Conservation (phyloP, 1,140 invertebrate genomes). For the Nasonia longicornis region DNA sequence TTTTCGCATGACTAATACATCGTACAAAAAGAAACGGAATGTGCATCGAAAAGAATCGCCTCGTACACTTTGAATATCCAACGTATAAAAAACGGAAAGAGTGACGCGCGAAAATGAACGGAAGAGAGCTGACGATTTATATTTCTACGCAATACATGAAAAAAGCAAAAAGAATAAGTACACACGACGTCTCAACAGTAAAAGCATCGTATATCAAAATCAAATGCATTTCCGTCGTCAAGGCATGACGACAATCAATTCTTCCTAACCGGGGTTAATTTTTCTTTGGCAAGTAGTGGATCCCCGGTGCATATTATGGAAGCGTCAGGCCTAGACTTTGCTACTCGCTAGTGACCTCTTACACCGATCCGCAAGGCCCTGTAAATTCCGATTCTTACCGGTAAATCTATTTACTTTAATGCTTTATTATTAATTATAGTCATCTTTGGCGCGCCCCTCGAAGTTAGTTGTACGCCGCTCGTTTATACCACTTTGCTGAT, state of each 20-base stretch:
- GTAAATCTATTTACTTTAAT: constrained; percentile 22
- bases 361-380: constrained; percentile 59
- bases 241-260: constrained; percentile 9
- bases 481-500: constrained; percentile 32
- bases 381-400: constrained; percentile 32
- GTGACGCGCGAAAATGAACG: not conserved
- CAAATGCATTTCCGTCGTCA: constrained; percentile 28
- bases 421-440: constrained; percentile 39
- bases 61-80: constrained; percentile 18
- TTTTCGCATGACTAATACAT: not conserved
- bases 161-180: constrained; percentile 40
- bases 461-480: not conserved
- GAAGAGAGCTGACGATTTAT: constrained; percentile 2
- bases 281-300: constrained; percentile 13
- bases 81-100: constrained; percentile 23
- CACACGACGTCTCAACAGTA: constrained; percentile 28
- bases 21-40: constrained; percentile 39
- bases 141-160: constrained; percentile 1
- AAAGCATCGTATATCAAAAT: constrained; percentile 24
- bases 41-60: constrained; percentile 32
- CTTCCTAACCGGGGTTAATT: not conserved
- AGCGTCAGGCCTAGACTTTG: not conserved
- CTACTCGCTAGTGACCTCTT: constrained; percentile 52
- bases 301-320: not conserved
- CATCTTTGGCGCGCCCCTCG: constrained; percentile 31